Percentiles rank a stretch among this genome's conserved stretches.
These are phyloP conservation scores for Drosophila guanche DNA, from an alignment of 1,140 invertebrate genomes.

Conservation along the genomic window DNA sequence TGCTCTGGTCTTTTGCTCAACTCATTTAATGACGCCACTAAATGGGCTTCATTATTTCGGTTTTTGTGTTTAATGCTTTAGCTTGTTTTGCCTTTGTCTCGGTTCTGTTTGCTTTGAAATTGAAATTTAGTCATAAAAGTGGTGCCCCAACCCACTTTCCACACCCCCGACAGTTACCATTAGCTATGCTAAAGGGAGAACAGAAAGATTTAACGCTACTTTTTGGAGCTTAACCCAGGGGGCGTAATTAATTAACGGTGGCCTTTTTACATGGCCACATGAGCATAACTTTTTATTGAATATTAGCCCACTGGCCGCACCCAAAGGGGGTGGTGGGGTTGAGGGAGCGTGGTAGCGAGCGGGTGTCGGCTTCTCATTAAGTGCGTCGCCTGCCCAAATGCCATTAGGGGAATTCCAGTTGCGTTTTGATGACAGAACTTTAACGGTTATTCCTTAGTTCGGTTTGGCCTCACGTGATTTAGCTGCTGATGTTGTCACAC, in stretches of 20 bases:
- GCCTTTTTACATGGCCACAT: slow-evolving; percentile 69
- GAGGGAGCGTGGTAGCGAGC: not conserved
- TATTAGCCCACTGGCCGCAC: slow-evolving; percentile 66
- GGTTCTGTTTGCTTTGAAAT: slow-evolving; percentile 60
- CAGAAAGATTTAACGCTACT: slow-evolving; percentile 76
- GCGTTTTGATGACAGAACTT: slow-evolving; percentile 72
- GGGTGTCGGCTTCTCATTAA: slow-evolving; percentile 58
- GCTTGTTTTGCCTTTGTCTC: slow-evolving; percentile 29
- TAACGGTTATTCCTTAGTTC: slow-evolving; percentile 7
- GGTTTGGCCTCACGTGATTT: slow-evolving; percentile 64
- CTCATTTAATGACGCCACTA: slow-evolving; percentile 80
- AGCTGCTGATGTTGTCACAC: slow-evolving; percentile 60
- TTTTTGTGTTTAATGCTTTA: slow-evolving; percentile 52
- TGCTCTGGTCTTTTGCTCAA: slow-evolving; percentile 34
- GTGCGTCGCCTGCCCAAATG: slow-evolving; percentile 71
- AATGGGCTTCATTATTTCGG: slow-evolving; percentile 80
- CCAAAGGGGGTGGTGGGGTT: slow-evolving; percentile 4
- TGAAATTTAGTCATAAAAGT: slow-evolving; percentile 79
- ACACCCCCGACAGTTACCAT: slow-evolving; percentile 3
- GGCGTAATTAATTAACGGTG: slow-evolving; percentile 72
- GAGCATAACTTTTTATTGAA: slow-evolving; percentile 79
- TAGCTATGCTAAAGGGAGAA: slow-evolving; percentile 37
- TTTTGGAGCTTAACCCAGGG: slow-evolving; percentile 20
- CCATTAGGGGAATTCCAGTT: slow-evolving; percentile 66
- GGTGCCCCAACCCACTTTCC: slow-evolving; percentile 20